Conservation (phyloP, 2,888 invertebrate genomes). For the Chirona hameri region DNA sequence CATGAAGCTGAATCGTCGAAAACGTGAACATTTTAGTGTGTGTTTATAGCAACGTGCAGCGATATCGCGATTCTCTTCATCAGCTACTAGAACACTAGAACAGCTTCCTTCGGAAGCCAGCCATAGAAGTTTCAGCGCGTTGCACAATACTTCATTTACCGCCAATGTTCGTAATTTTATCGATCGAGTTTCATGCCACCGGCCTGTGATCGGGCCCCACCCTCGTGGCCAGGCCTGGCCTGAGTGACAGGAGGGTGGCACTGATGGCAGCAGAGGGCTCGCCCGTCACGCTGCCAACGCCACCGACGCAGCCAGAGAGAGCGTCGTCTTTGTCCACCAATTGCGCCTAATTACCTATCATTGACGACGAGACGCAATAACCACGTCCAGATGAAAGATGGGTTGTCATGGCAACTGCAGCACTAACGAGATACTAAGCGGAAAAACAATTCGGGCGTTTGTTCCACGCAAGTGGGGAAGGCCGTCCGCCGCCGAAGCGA, state of each 20-base stretch:
- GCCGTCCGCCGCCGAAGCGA: not conserved
- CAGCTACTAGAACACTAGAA: no score
- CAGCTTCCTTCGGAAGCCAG: no score
- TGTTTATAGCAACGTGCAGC: no score
- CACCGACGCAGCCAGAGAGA: not conserved
- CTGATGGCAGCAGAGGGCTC: not conserved
- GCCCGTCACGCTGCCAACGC: not conserved
- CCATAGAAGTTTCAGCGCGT: no score
- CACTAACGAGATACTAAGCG: conserved; percentile 9
- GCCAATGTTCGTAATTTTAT: no score
- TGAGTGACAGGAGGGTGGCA: not conserved
- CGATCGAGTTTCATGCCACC: no score
- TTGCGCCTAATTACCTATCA: conserved; percentile 6
- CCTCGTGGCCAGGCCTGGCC: not conserved
- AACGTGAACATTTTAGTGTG: no score
- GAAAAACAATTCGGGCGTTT: not conserved
- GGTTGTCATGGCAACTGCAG: not conserved
- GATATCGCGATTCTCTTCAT: no score
- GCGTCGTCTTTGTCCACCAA: conserved; percentile 10
- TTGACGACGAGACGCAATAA: conserved; percentile 1
- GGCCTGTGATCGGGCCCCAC: no score
- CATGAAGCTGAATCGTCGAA: no score
- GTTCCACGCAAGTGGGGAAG: not conserved
- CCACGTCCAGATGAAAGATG: conserved; percentile 9
- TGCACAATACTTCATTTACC: no score